Conservation (phyloP, 2,888 invertebrate species). For the Vesta saturnalis region DNA sequence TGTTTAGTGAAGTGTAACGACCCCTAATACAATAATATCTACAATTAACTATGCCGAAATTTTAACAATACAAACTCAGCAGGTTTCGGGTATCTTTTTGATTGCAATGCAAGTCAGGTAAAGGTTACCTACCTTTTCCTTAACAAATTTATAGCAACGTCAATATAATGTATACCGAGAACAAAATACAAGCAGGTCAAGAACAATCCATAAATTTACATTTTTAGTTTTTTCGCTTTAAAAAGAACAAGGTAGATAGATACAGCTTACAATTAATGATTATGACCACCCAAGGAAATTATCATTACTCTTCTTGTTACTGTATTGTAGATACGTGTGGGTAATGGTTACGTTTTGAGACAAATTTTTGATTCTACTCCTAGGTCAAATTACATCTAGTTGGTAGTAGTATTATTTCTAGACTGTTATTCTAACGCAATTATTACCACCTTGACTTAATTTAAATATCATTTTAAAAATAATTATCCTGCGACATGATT, state of each 20-base stretch:
- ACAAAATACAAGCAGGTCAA: slow-evolving; percentile 27
- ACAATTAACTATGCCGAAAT: slow-evolving; percentile 17
- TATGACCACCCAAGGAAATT: not conserved
- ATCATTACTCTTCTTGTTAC: not conserved
- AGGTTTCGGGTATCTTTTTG: slow-evolving; percentile 14
- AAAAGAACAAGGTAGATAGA: no score
- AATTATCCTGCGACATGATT: no score
- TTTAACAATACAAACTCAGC: slow-evolving; percentile 15
- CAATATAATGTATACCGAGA: slow-evolving; percentile 10
- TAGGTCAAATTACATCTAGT: no score
- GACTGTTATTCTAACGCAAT: no score
- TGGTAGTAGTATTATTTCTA: no score
- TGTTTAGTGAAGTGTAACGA: slow-evolving; percentile 7
- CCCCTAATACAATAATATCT: slow-evolving; percentile 3
- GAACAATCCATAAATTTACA: slow-evolving; percentile 27
- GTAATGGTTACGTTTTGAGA: no score
- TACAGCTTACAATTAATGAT: not conserved
- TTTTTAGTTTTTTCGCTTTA: slow-evolving; percentile 12
- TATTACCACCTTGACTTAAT: no score
- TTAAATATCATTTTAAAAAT: no score
- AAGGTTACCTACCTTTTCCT: slow-evolving; percentile 10
- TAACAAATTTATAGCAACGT: slow-evolving; percentile 11
- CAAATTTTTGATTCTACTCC: no score
- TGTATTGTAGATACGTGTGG: no score
- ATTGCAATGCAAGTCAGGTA: slow-evolving; percentile 19